A percentile compares a stretch with the other conserved stretches of the same genome.
Evolutionary conservation across 2,888 invertebrate genomes (phyloP).

Genomic region (Phytoseiulus persimilis): DNA sequence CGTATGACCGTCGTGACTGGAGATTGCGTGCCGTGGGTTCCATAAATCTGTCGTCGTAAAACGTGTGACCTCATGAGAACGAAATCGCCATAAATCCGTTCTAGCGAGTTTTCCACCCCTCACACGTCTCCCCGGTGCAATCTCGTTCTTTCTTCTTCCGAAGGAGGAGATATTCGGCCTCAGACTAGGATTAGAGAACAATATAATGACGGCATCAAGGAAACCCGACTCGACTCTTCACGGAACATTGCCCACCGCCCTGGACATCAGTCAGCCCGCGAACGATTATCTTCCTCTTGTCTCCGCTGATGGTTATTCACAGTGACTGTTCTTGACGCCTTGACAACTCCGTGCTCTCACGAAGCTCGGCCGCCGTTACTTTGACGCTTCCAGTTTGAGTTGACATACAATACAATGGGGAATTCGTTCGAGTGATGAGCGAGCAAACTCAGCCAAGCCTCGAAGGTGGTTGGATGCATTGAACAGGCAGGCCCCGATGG

Average conservation of each 20-base stretch:
- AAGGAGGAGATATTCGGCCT: neutral
- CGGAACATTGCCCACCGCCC: neutral
- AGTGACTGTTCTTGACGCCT: no score
- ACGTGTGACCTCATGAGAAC: neutral
- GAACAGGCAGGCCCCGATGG: no score
- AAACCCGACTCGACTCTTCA: neutral
- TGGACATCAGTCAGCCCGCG: neutral
- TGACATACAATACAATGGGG: no score
- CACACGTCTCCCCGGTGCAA: neutral
- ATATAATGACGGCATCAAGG: neutral
- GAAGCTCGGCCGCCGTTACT: no score
- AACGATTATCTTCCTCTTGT: neutral
- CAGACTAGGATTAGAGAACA: neutral
- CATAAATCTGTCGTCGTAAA: neutral
- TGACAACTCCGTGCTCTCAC: no score
- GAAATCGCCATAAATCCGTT: neutral
- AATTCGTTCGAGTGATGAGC: no score
- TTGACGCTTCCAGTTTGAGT: no score
- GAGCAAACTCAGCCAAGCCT: no score
- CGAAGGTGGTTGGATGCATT: no score
- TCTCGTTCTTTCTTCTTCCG: neutral
- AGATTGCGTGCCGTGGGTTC: neutral
- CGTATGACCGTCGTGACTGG: neutral
- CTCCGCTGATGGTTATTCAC: no score
- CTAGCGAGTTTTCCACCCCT: neutral